These are phyloP conservation scores for Planococcus citri DNA, from an alignment of 1,140 invertebrate genomes.

Conservation along the genomic window DNA sequence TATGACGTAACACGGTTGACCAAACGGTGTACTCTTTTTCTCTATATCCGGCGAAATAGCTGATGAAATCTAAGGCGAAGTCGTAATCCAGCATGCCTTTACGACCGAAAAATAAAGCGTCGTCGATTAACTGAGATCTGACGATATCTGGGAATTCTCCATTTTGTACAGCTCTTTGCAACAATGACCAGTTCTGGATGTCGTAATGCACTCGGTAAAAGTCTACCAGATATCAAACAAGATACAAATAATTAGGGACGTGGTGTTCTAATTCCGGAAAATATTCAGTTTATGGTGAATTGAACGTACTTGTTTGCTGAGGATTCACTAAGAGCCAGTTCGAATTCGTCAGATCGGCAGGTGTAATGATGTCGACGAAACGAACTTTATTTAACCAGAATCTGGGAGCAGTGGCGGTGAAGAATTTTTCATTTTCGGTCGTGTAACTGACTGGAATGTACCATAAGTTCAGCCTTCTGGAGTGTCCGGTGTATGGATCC, in stretches of 20 bases:
- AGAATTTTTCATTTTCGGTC: neutral
- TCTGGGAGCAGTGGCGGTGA: neutral
- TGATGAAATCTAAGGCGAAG: neutral
- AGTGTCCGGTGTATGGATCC: too few relatives aligned
- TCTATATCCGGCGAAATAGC: neutral
- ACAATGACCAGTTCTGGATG: neutral
- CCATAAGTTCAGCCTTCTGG: neutral
- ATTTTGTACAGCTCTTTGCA: neutral
- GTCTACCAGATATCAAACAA: neutral
- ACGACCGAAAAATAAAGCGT: neutral
- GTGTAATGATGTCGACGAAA: neutral
- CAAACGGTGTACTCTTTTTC: neutral
- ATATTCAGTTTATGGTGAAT: too few relatives aligned
- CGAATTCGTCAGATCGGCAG: neutral
- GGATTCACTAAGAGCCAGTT: slow-evolving; percentile 2
- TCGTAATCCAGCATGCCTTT: neutral
- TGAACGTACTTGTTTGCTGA: neutral
- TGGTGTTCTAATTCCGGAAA: neutral
- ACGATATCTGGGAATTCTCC: neutral
- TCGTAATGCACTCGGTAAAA: slow-evolving; percentile 4
- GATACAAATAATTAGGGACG: neutral
- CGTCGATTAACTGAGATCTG: neutral
- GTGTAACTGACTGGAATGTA: neutral
- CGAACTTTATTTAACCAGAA: neutral
- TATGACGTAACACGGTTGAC: neutral